phyloP scores from a whole-genome alignment of 2,888 invertebrate genomes.

The Altica lythri region DNA sequence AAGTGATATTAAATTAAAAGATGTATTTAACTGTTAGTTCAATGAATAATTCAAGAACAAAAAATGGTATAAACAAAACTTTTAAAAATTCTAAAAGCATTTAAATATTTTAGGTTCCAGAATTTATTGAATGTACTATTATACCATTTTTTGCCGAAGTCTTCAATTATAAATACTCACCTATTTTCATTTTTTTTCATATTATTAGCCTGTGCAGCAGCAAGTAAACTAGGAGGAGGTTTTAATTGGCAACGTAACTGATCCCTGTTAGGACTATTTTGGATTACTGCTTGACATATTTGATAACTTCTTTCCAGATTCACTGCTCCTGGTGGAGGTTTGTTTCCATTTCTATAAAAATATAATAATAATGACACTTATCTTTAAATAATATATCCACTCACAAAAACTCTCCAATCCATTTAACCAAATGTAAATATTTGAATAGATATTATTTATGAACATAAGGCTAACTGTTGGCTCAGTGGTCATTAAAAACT shows the following conservation, averaged over 20 bases:
- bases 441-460: too few species aligned
- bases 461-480: too few species aligned
- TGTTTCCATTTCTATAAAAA: constrained; percentile 63
- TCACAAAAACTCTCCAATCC: background rate
- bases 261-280: constrained; percentile 90
- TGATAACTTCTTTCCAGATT: constrained; percentile 94
- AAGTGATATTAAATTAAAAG: too few species aligned
- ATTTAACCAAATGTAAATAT: too few species aligned
- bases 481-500: too few species aligned
- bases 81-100: too few species aligned
- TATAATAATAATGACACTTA: background rate
- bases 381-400: background rate
- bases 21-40: too few species aligned
- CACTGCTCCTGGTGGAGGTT: constrained; percentile 86
- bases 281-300: constrained; percentile 91
- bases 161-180: constrained; percentile 21
- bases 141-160: too few species aligned
- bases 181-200: constrained; percentile 49
- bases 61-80: too few species aligned
- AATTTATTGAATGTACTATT: too few species aligned
- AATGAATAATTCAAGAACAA: too few species aligned
- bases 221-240: constrained; percentile 79
- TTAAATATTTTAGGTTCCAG: too few species aligned
- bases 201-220: constrained; percentile 51
- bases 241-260: constrained; percentile 83